Evolutionary conservation across 2,797 vertebrate species (phyloP).

Genomic region (Enteromius unitaeniatus): DNA sequence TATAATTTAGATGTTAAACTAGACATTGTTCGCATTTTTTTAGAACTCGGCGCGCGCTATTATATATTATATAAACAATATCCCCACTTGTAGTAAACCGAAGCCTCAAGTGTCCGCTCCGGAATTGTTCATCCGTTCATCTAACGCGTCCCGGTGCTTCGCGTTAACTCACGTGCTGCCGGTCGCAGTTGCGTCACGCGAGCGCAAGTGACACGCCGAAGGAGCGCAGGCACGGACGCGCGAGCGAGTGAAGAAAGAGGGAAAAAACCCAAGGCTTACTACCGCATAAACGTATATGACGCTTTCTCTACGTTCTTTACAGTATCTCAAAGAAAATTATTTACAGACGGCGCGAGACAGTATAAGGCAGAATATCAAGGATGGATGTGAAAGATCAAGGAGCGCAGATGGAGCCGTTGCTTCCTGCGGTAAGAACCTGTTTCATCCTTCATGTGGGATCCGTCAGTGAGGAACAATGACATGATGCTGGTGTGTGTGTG

Average conservation of each 20-base stretch:
- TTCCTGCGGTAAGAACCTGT: slow-evolving; percentile 87
- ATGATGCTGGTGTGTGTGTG: not conserved
- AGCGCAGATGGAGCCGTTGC: slow-evolving; percentile 97
- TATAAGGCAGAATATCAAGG: slow-evolving; percentile 68
- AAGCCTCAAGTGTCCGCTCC: not conserved
- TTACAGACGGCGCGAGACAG: slow-evolving; percentile 44
- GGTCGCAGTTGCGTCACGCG: slow-evolving; percentile 57
- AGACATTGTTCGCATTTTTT: not conserved
- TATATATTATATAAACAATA: not conserved
- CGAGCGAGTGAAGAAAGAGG: slow-evolving; percentile 67
- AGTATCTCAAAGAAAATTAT: not conserved
- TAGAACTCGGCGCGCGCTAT: not conserved
- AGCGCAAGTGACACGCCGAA: slow-evolving; percentile 51
- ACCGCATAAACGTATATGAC: not conserved
- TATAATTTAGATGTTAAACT: not conserved
- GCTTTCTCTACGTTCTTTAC: slow-evolving; percentile 4
- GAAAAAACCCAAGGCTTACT: slow-evolving; percentile 65
- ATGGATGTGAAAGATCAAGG: slow-evolving; percentile 97
- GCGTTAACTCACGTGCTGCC: slow-evolving; percentile 58
- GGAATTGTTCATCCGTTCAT: not conserved
- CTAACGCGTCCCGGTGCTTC: slow-evolving; percentile 2
- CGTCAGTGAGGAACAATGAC: slow-evolving; percentile 5
- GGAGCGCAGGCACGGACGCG: slow-evolving; percentile 63
- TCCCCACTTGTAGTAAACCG: not conserved
- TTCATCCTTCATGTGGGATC: slow-evolving; percentile 9